phyloP scores from a whole-genome alignment of 2,888 invertebrate species.

The Eueremaeus valkanovi region DNA sequence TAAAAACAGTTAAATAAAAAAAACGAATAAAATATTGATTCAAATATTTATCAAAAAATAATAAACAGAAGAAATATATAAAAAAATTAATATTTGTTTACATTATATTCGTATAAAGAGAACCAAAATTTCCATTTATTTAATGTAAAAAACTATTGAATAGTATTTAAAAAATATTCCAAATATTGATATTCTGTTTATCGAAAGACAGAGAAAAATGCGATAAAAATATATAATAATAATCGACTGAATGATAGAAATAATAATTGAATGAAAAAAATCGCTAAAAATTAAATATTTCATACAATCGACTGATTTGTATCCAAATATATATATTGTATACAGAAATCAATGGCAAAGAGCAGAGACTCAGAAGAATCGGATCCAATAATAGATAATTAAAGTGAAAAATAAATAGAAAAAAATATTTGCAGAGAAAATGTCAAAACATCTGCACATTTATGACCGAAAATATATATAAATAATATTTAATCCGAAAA shows the following conservation, averaged over 20 bases:
- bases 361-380: too few species aligned
- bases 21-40: too few species aligned
- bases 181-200: conserved; percentile 12
- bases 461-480: background rate
- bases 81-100: background rate
- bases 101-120: background rate
- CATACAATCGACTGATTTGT: background rate
- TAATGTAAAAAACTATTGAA: background rate
- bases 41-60: too few species aligned
- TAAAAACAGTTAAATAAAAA: background rate
- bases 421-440: background rate
- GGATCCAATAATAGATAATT: too few species aligned
- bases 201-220: background rate
- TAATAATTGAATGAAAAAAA: too few species aligned
- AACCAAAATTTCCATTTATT: background rate
- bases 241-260: background rate
- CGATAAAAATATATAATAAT: background rate
- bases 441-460: conserved; percentile 16
- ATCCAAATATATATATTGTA: too few species aligned
- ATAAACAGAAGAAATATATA: background rate
- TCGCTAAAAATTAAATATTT: background rate
- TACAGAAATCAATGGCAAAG: too few species aligned
- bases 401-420: too few species aligned
- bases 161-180: background rate
- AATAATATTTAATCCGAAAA: background rate